Evolutionary conservation across 1,140 invertebrate species (phyloP), one percentile per base, ranked within the genome.

Genomic region (Hycleus phaleratus): DNA sequence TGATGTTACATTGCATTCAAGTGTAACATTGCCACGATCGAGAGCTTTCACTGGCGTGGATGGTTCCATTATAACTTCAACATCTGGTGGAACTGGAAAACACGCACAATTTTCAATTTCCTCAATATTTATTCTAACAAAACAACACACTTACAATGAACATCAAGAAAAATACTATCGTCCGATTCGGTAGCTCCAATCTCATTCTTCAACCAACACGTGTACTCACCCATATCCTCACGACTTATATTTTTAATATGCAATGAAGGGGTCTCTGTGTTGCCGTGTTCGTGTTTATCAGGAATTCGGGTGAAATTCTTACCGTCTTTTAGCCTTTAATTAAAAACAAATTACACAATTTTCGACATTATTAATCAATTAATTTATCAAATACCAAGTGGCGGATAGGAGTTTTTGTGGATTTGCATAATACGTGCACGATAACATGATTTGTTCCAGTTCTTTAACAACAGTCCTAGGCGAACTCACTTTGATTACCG

Each of bases 391-490:
- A 84, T 81, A 91, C 90, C 90, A 93, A 68, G 82, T 77, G 44
- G 90, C 87, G 55, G 80, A 78, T n/a, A 75, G 81, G 6, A 93
- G 74, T 9, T 83, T 79, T 4, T 85, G 83, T 2, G 91, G 90
- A 75, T 94, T 93, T 44, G 90, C 87, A 55, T 86, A 82, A 73
- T 90, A 92, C 54, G 84, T 81, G 70, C 90, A 93, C 63, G 83
- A 82, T 9, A 94, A 76, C 38, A 87, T 59, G 4, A 55, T 54
- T 38, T 58, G 59, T 10, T 49, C 79, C 8, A 84, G 84, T 73
- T 92, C 90, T 61, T 91, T 88, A 2, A 88, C 84, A 0, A 86
- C 88, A 51, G 90, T 80, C 68, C 90, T 87, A 3, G 76, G 76
- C 4, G 89, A 87, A 38, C 74, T 80, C 10, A 92, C 82, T 40